Base-by-base conservation (phyloP, 2,888 invertebrate species). In the Drosophila rellima region DNA sequence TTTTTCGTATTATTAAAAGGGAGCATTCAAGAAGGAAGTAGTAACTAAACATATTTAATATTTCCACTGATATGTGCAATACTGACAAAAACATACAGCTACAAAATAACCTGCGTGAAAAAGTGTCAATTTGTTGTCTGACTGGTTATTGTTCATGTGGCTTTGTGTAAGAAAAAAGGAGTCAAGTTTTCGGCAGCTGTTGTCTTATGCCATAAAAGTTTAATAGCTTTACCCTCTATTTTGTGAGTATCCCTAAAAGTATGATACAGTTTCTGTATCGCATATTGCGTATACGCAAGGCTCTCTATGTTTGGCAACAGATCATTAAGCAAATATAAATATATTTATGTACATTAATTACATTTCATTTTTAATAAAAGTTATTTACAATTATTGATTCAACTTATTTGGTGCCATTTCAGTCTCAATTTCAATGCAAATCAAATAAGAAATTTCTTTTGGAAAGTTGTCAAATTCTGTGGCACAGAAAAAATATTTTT, bases 101-200 rank as follows among this genome's bases (percentile, higher is more conserved):
- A 45, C 56, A 71, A 64, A 66, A 79, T 68, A 54, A 80, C 83
- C 64, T 83, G 87, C 70, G 70, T 70, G 61, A 71, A 82, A 86
- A 89, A 72, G 52, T 76, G 63, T 62, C 61, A 62, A 61, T 84
- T 82, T 70, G 62, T 86, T 84, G n/a, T 18, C 18, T 8, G 39
- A 29, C 55, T 50, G 70, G 64, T 57, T 63, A 56, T 33, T 78
- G 37, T 45, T 42, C 47, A 31, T 31, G 37, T 45, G 47, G 15
- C 26, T 35, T 60, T 18, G 26, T 26, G 15, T 23, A 61, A 35
- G 33, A 52, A 64, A 47, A 52, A n/a, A 50, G 56, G 56, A 48
- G 62, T 63, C 79, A 89, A 86, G 84, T 78, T 86, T 80, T 68
- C 73, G 71, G 70, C 89, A 85, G 69, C 52, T 63, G 74, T 70